Conservation (phyloP, 2,888 invertebrate genomes). For the Drosophila dives region DNA sequence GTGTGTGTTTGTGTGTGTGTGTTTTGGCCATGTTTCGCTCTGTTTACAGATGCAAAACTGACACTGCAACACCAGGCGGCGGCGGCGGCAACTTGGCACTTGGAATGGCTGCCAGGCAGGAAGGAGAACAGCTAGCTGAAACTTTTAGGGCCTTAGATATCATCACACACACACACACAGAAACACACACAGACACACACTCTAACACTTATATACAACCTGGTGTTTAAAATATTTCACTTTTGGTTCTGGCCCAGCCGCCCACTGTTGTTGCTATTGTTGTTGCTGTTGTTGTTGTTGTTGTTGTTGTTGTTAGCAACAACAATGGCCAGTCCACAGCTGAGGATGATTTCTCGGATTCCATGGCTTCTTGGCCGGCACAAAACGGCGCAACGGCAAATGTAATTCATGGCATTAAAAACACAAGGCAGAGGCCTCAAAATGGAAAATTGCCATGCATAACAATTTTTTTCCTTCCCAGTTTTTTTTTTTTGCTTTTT, state of each 20-base stretch:
- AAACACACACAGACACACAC: constrained; percentile 14
- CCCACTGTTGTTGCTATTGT: constrained; percentile 39
- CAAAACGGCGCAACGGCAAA: constrained; percentile 42
- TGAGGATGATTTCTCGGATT: constrained; percentile 43
- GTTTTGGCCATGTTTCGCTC: constrained; percentile 52
- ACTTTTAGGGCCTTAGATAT: constrained; percentile 49
- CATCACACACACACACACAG: constrained; percentile 38
- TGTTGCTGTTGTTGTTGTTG: constrained; percentile 16
- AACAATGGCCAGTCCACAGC: constrained; percentile 56
- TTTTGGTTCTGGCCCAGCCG: constrained; percentile 67
- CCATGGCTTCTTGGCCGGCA: constrained; percentile 22
- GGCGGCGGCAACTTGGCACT: constrained; percentile 45
- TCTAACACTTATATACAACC: constrained; percentile 15
- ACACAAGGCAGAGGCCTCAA: constrained; percentile 73
- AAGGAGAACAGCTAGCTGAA: constrained; percentile 17
- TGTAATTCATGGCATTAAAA: constrained; percentile 76
- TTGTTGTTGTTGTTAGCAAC: constrained; percentile 22
- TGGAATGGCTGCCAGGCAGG: constrained; percentile 27
- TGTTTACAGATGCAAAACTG: constrained; percentile 74
- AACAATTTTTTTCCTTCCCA: constrained; percentile 65
- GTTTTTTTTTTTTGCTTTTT: constrained; percentile 15
- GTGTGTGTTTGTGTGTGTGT: constrained; percentile 8
- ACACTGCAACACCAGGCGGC: constrained; percentile 63
- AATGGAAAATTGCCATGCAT: constrained; percentile 82
- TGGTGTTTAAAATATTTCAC: constrained; percentile 82